Conservation (phyloP, 2,797 vertebrate species). For the Sorex maritimensis region DNA sequence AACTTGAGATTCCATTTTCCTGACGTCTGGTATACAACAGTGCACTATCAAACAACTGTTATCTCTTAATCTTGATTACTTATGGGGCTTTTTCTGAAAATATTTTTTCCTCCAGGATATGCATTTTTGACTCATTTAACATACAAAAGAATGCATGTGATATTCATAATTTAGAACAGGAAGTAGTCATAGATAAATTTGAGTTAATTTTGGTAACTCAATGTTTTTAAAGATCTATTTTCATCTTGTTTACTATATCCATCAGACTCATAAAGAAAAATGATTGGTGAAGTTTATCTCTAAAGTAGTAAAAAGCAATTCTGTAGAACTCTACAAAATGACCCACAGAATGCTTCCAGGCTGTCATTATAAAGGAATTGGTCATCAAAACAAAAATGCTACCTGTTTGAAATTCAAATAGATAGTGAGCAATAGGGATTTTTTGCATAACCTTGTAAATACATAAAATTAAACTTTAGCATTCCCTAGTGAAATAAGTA, state of each 20-base stretch:
- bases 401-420: conserved; percentile 80
- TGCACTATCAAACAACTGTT: conserved; percentile 26
- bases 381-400: conserved; percentile 69
- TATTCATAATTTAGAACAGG: conserved; percentile 30
- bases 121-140: conserved; percentile 50
- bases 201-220: conserved; percentile 30
- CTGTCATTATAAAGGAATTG: conserved; percentile 48
- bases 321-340: conserved; percentile 74
- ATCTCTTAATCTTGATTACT: conserved; percentile 44
- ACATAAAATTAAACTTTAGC: conserved; percentile 81
- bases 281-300: conserved; percentile 81
- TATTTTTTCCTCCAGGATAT: conserved; percentile 14
- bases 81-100: background rate
- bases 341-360: conserved; percentile 57
- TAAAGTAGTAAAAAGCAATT: conserved; percentile 82
- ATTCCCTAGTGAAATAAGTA: conserved; percentile 67
- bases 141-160: conserved; percentile 30
- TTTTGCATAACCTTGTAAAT: conserved; percentile 75
- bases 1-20: conserved; percentile 23
- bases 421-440: conserved; percentile 59
- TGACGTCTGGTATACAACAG: conserved; percentile 51
- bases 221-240: conserved; percentile 60
- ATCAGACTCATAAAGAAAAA: conserved; percentile 43
- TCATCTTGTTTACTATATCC: conserved; percentile 35
- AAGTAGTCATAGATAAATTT: background rate